phyloP scores from a whole-genome alignment of 2,113 vertebrate species.

The Anguilla japonica region DNA sequence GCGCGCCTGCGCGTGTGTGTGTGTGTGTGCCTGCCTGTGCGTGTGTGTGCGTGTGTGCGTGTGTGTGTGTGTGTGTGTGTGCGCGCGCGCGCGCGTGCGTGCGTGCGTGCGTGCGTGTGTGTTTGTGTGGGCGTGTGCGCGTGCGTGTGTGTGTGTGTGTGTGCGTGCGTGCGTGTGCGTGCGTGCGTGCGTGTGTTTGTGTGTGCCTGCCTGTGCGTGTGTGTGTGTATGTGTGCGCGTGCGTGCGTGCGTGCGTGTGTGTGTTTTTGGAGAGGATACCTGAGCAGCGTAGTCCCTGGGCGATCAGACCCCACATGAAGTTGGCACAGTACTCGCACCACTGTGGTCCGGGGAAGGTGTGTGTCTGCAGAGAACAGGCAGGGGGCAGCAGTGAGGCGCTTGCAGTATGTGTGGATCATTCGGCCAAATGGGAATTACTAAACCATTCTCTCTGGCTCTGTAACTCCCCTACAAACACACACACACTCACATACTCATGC shows the following conservation, averaged over 20 bases:
- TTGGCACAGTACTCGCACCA: constrained; percentile 92
- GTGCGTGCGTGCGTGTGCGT: not conserved
- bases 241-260: not conserved
- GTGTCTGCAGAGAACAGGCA: constrained; percentile 60
- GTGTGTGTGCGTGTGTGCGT: not conserved
- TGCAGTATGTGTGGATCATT: no score
- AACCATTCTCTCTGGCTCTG: not conserved
- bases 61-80: not conserved
- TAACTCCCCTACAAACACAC: not conserved
- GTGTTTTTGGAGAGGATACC: not conserved
- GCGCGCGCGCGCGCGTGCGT: not conserved
- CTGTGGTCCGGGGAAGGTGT: constrained; percentile 95
- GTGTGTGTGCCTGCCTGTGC: not conserved
- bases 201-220: not conserved
- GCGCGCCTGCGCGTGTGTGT: not conserved
- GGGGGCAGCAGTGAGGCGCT: no score
- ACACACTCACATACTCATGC: not conserved
- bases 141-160: not conserved
- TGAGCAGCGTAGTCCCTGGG: constrained; percentile 91
- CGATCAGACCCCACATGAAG: constrained; percentile 87
- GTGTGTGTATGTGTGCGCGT: not conserved
- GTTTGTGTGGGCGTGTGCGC: not conserved
- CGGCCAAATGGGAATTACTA: no score
- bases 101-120: not conserved
- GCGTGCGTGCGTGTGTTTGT: not conserved